A percentile compares a stretch with the other conserved stretches of the same genome.
These are phyloP conservation scores for Sebastiscus tertius DNA, from an alignment of 2,797 vertebrate species.

Conservation along the genomic window DNA sequence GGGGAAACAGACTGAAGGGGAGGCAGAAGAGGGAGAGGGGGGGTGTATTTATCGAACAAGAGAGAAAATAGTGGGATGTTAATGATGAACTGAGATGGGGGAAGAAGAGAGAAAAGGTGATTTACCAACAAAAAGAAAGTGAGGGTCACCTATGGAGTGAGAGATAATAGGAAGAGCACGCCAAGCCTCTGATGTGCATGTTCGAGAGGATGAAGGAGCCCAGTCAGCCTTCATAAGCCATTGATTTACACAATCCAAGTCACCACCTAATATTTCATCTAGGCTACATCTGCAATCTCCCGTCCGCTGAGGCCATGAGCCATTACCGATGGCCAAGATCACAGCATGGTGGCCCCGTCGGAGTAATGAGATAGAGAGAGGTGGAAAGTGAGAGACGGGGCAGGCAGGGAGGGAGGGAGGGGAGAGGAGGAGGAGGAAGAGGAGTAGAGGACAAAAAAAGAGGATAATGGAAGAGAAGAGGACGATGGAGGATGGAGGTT, in stretches of 20 bases:
- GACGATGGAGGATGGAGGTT: slow-evolving; percentile 59
- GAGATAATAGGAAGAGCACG: slow-evolving; percentile 56
- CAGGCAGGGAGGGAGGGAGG: slow-evolving; percentile 43
- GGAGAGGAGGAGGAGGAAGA: slow-evolving; percentile 27
- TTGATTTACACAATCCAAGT: slow-evolving; percentile 78
- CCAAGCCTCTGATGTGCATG: slow-evolving; percentile 50
- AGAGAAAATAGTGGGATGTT: slow-evolving; percentile 47
- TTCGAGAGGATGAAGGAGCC: slow-evolving; percentile 48
- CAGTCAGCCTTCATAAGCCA: slow-evolving; percentile 78
- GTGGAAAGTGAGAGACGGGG: slow-evolving; percentile 70
- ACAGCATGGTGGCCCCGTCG: slow-evolving; percentile 74
- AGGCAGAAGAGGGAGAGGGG: background rate
- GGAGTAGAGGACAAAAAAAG: slow-evolving; percentile 64
- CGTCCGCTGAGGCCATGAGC: slow-evolving; percentile 73
- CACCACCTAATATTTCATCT: slow-evolving; percentile 78
- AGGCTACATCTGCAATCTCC: slow-evolving; percentile 74
- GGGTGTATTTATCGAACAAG: slow-evolving; percentile 26
- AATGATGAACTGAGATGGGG: slow-evolving; percentile 51
- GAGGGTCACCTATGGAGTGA: slow-evolving; percentile 39
- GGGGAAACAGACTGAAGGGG: slow-evolving; percentile 3
- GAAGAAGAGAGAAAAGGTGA: slow-evolving; percentile 46
- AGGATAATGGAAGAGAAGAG: slow-evolving; percentile 73
- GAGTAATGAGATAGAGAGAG: slow-evolving; percentile 78
- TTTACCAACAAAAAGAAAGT: slow-evolving; percentile 61
- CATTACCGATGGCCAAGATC: slow-evolving; percentile 77